Base-by-base conservation (phyloP, 1,140 invertebrate genomes). In the Ruditapes philippinarum region DNA sequence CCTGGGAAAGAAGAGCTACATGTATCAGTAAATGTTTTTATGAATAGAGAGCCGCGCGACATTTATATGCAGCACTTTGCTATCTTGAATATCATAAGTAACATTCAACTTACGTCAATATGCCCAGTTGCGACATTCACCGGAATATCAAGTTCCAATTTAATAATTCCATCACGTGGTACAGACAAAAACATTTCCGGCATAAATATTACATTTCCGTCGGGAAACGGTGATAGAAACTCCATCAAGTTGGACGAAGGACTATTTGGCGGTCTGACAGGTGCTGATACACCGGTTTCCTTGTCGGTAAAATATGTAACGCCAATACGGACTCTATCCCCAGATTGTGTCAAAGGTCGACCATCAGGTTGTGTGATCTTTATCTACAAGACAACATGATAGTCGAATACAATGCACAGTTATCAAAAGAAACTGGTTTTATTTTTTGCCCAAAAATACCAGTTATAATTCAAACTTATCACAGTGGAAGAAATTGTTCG, bases 311-410 rank as follows among this genome's bases (percentile, higher is more conserved):
- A 68, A 28, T 82, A 89, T 0, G 79, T 89, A 0, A 82, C 68
- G n/a, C 33, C 54, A 17, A 89, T 51, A 7, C 54, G 40, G 11
- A 83, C n/a, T 25, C 79, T 62, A 19, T 89, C 87, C 7, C 68
- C 70, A 57, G 40, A 28, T 25, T 22, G 17, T 22, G 22, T 19
- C 28, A 82, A 51, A 28, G 87, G 87, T 12, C 87, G 78, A 12
- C 79, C 87, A 73, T 89, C 87, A 1, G 62, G 87, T 51, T 82
- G 79, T 9, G 76, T 73, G 2, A 89, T 51, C 31, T 82, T 89
- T 3, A 89, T 36, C 87, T 89, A 54, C 49, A 49, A 76, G 0
- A 9, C 4, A 36, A 65, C 33, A 36, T n/a, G 33, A 65, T 33
- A 60, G 11, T 60, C 11, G n/a, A n/a, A 49, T 49, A 49, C 19